phyloP scores from a whole-genome alignment of 1,140 invertebrate species.

The Amphibalanus amphitrite region DNA sequence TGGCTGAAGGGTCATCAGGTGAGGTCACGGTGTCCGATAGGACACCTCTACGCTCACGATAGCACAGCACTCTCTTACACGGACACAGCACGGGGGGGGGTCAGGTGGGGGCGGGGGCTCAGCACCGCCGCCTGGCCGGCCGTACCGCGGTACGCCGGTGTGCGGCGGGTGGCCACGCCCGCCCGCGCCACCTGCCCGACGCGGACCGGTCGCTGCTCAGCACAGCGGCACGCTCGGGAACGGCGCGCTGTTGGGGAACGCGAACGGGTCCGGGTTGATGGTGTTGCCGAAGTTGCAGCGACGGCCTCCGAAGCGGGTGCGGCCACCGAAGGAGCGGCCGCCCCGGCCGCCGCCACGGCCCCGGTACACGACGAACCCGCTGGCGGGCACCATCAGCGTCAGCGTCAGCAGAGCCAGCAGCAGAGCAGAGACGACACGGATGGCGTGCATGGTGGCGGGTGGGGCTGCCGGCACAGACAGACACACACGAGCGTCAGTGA shows the following conservation, averaged over 20 bases:
- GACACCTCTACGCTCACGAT: not conserved
- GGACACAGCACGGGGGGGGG: not conserved
- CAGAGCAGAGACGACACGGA: not conserved
- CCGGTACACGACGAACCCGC: not conserved
- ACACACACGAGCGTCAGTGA: too few relatives aligned
- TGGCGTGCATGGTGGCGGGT: not conserved
- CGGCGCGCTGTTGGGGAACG: slow-evolving; percentile 6
- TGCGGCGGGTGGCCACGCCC: too few relatives aligned
- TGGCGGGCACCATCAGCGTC: not conserved
- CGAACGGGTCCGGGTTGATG: slow-evolving; percentile 10
- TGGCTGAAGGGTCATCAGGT: not conserved
- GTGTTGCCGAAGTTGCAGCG: slow-evolving; percentile 8
- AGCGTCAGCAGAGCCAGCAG: not conserved
- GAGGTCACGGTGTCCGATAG: not conserved
- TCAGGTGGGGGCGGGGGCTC: too few relatives aligned
- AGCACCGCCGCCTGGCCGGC: too few relatives aligned
- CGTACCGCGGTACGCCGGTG: not conserved
- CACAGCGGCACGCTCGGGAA: slow-evolving; percentile 9
- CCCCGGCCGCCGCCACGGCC: too few relatives aligned
- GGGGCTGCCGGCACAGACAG: too few relatives aligned
- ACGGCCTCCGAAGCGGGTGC: not conserved
- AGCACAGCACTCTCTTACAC: not conserved
- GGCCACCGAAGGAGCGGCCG: too few relatives aligned
- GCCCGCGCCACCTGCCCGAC: too few relatives aligned
- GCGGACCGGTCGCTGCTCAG: not conserved